Conservation (phyloP, 2,797 vertebrate genomes). For the Anolis apletophallus region DNA sequence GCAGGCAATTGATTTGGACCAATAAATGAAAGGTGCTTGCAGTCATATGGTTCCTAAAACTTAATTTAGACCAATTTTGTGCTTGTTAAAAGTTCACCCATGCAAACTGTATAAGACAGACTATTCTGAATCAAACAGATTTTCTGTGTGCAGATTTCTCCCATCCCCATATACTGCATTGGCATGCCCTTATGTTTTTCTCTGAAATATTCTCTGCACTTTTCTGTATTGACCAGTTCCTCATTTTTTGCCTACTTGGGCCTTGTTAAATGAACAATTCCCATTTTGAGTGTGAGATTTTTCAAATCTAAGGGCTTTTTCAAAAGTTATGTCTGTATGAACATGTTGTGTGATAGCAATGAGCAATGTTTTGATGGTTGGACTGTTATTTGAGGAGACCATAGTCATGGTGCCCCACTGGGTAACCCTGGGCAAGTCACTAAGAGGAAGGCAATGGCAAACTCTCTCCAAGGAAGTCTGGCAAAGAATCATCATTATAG, state of each 20-base stretch:
- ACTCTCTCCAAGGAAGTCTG: no score
- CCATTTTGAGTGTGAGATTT: neutral
- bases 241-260: no score
- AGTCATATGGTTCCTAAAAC: constrained; percentile 24
- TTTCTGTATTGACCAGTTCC: neutral
- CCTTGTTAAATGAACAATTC: neutral
- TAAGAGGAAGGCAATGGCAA: no score
- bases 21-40: constrained; percentile 20
- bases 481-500: no score
- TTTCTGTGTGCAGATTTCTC: neutral
- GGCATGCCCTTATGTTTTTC: neutral
- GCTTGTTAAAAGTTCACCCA: constrained; percentile 26
- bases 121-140: neutral
- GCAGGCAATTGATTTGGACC: constrained; percentile 32
- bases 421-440: no score
- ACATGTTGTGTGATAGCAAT: no score
- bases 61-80: constrained; percentile 29
- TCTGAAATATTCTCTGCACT: neutral
- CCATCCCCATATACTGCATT: neutral
- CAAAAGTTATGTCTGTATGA: no score
- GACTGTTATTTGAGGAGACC: no score
- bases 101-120: constrained; percentile 1
- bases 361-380: no score
- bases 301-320: neutral
- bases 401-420: no score